phyloP scores from a whole-genome alignment of 2,797 vertebrate genomes.

The Centropyge bicolor region DNA sequence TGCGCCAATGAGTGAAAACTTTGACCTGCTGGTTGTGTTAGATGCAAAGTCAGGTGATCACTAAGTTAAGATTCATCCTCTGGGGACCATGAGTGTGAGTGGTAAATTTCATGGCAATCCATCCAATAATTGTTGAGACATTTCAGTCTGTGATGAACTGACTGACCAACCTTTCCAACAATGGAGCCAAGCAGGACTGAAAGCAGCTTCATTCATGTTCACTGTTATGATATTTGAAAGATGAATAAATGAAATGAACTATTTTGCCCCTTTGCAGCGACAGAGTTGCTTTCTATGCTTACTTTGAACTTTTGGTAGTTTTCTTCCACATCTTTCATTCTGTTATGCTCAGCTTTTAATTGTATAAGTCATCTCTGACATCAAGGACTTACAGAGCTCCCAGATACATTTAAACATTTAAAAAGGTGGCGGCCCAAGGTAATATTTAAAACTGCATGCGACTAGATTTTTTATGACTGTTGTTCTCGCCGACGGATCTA shows the following conservation, averaged over 20 bases:
- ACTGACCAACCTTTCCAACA: not conserved
- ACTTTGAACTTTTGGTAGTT: not conserved
- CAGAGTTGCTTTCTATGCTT: not conserved
- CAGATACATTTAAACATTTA: slow-evolving; percentile 36
- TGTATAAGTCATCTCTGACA: slow-evolving; percentile 20
- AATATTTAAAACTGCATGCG: slow-evolving; percentile 47
- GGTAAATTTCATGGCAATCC: not conserved
- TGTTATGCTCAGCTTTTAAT: slow-evolving; percentile 5
- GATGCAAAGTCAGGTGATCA: not conserved
- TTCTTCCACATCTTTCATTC: not conserved
- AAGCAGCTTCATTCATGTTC: not conserved
- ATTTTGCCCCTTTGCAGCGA: slow-evolving; percentile 3
- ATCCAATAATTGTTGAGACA: not conserved
- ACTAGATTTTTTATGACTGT: slow-evolving; percentile 32
- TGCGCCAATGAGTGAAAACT: not conserved
- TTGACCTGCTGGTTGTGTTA: not conserved
- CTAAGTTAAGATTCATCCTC: not conserved
- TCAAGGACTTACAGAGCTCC: slow-evolving; percentile 15
- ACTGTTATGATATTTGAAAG: slow-evolving; percentile 11
- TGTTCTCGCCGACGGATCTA: slow-evolving; percentile 28
- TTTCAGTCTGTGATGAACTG: not conserved
- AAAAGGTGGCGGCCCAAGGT: slow-evolving; percentile 26
- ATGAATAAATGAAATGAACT: not conserved
- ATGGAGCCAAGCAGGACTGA: not conserved
- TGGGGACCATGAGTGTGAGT: not conserved